Percentiles rank a stretch among this genome's conserved stretches.
These are phyloP conservation scores for Luffia ferchaultella DNA, from an alignment of 2,888 invertebrate genomes.

Conservation along the genomic window DNA sequence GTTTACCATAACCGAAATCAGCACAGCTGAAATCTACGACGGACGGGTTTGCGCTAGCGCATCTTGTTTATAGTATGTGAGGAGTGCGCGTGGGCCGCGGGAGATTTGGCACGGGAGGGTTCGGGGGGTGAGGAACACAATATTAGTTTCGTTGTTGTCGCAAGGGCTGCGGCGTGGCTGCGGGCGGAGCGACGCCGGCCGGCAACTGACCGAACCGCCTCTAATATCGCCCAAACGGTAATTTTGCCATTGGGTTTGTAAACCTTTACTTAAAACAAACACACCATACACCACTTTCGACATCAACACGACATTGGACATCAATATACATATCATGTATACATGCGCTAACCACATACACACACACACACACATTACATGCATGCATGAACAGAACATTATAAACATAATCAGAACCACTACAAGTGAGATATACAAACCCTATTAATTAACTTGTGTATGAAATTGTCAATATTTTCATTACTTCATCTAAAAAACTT, in stretches of 20 bases:
- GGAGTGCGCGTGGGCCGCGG: slow-evolving; percentile 24
- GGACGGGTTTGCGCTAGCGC: not conserved
- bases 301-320: too few species aligned
- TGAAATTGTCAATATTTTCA: not conserved
- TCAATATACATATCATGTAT: too few species aligned
- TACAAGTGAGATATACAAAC: not conserved
- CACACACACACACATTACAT: not conserved
- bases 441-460: not conserved
- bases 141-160: slow-evolving; percentile 69
- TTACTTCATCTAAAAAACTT: not conserved
- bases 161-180: slow-evolving; percentile 53
- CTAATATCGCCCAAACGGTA: slow-evolving; percentile 64
- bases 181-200: slow-evolving; percentile 56
- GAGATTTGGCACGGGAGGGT: slow-evolving; percentile 36
- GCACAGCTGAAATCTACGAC: too few species aligned
- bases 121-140: slow-evolving; percentile 60
- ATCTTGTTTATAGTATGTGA: not conserved
- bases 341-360: too few species aligned
- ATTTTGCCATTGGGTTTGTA: slow-evolving; percentile 66
- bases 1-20: too few species aligned
- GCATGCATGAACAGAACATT: not conserved
- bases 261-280: slow-evolving; percentile 60
- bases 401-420: not conserved
- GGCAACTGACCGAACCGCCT: slow-evolving; percentile 51
- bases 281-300: not conserved